Percentiles rank a stretch among this genome's conserved stretches.
Conservation (phyloP, 37 sponge, comb jelly and placozoan genomes). For the Spongilla lacustris region DNA sequence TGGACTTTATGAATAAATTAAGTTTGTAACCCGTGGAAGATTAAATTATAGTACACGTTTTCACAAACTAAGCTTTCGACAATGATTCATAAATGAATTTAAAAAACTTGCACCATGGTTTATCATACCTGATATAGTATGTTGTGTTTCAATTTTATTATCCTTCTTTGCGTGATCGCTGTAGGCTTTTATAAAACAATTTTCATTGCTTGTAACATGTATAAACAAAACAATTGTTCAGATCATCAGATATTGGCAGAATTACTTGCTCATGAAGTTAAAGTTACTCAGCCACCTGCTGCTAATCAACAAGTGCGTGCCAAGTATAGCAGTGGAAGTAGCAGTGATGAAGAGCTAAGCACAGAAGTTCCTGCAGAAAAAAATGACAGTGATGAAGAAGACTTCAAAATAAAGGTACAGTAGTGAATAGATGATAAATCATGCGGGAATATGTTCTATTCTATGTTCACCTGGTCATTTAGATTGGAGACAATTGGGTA, state of each 20-base stretch:
- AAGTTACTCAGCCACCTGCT: neutral
- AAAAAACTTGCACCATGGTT: too few species aligned
- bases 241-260: conserved; percentile 59
- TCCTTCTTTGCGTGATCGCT: neutral
- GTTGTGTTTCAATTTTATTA: too few species aligned
- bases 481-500: conserved; percentile 58
- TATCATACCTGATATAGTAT: too few species aligned
- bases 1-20: too few species aligned
- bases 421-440: neutral
- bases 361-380: neutral
- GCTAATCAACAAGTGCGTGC: neutral
- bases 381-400: conserved; percentile 36
- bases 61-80: too few species aligned
- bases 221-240: neutral
- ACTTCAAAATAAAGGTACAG: conserved; percentile 41
- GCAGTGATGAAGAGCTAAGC: conserved; percentile 30
- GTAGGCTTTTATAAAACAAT: neutral
- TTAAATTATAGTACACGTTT: too few species aligned
- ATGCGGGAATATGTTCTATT: neutral
- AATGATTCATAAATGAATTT: too few species aligned
- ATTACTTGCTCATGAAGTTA: conserved; percentile 47
- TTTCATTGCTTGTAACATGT: neutral
- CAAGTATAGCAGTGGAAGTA: conserved; percentile 12
- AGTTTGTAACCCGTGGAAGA: too few species aligned
- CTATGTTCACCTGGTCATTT: neutral